Evolutionary conservation across 2,797 vertebrate genomes (phyloP).

Genomic region (Pangasius larnaudii): DNA sequence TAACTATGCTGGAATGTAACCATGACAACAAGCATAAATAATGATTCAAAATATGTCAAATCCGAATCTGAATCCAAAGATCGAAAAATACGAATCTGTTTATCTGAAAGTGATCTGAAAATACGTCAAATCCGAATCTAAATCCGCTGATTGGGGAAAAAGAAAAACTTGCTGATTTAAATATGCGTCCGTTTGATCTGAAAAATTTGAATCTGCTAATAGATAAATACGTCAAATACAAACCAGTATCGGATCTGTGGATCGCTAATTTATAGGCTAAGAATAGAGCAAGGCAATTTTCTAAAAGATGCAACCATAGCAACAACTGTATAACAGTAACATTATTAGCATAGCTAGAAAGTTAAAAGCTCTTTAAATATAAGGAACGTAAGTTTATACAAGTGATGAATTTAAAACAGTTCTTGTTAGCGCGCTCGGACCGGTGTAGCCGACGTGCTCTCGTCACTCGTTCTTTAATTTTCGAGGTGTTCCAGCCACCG

Average conservation of each 20-base stretch:
- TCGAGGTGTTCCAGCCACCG: constrained; percentile 54
- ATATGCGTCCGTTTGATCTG: not conserved
- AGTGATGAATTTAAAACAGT: not conserved
- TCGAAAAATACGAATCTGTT: not conserved
- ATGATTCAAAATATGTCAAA: not conserved
- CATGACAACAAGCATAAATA: not conserved
- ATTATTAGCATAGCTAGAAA: not conserved
- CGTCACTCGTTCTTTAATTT: constrained; percentile 52
- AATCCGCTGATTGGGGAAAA: not conserved
- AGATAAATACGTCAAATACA: not conserved
- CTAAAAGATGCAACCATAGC: not conserved
- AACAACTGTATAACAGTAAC: not conserved
- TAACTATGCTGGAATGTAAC: not conserved
- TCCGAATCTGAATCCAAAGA: no score
- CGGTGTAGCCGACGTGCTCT: not conserved
- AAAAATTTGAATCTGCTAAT: not conserved
- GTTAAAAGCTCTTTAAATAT: not conserved
- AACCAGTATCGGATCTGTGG: not conserved
- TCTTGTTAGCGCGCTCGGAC: not conserved
- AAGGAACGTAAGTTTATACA: not conserved
- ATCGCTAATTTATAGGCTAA: not conserved
- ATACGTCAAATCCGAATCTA: no score
- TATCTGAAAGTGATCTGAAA: no score
- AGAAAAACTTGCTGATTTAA: not conserved
- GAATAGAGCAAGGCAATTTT: not conserved